Evolutionary conservation across 1,140 invertebrate genomes (phyloP), one percentile per base, ranked within the genome.

Genomic region (Camponotus floridanus): DNA sequence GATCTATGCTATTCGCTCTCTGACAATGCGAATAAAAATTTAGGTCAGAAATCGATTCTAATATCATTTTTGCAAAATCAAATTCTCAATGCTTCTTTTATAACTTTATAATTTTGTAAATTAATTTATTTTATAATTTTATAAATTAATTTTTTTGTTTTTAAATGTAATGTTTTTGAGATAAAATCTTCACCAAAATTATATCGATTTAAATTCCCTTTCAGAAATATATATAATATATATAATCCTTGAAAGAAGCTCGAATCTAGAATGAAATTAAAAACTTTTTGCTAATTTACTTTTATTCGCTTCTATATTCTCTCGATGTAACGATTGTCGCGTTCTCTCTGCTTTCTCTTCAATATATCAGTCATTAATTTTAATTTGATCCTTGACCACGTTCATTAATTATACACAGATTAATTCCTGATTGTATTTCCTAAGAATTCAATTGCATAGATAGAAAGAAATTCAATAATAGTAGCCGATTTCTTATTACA

Each of bases 1-100:
- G 51, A 39, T 36, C 8, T 18, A 13, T n/a, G 65, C n/a, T 13
- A 6, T 2, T 68, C n/a, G 42, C 3, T 21, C 3, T 21, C n/a
- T 51, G 13, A 55, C 31, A 13, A 26, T 33, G 59, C 21, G 42
- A 78, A 6, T 5, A 15, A 21, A 80, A 45, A 80, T 55, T 80
- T 55, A 3, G 13, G 36, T 55, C n/a, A 62, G 76, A 42, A 64
- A 48, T 48, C 18, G 3, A 42, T 39, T 31, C 21, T 51, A 21
- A 45, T 42, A 59, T 70, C 9, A 42, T 80, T 68, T 39, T n/a
- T 0, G 6, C n/a, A 31, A 67, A 21, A 13, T 33, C 76, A 36
- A 18, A 15, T 15, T 2, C 11, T 65, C 4, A n/a, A 8, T 45
- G 11, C 9, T 45, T n/a, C 31, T 33, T 33, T 11, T 4, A 26